phyloP scores from a whole-genome alignment of 2,113 vertebrate genomes.

The Tachysurus fulvidraco region DNA sequence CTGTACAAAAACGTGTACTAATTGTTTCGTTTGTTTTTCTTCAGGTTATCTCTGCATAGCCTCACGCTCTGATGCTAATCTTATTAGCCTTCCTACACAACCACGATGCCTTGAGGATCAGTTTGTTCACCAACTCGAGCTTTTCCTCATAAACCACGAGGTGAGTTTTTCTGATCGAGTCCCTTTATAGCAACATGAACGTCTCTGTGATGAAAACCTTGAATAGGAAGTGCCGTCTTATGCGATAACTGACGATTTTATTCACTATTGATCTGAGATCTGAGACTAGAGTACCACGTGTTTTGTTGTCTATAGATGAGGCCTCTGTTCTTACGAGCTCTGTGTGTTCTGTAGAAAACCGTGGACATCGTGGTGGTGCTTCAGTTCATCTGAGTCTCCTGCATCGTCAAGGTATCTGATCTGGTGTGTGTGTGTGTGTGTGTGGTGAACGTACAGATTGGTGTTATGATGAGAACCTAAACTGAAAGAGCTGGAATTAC shows the following conservation, averaged over 20 bases:
- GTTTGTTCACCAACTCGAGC: neutral
- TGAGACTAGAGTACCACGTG: slow-evolving; percentile 48
- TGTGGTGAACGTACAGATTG: no score
- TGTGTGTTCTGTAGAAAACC: neutral
- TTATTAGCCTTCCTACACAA: neutral
- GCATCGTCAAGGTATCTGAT: neutral
- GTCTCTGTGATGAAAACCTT: slow-evolving; percentile 79
- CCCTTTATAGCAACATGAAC: neutral
- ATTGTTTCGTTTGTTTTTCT: neutral
- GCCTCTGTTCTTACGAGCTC: neutral
- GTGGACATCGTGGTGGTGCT: neutral
- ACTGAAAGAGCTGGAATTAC: slow-evolving; percentile 81
- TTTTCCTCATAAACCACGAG: no score
- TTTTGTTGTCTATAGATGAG: no score
- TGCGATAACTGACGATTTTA: slow-evolving; percentile 88
- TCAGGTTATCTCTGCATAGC: neutral
- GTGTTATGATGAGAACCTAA: slow-evolving; percentile 54
- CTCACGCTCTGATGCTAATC: neutral
- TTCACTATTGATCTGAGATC: slow-evolving; percentile 47
- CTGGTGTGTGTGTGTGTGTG: neutral
- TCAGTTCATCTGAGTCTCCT: no score
- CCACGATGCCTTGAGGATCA: neutral
- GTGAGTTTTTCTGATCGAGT: neutral
- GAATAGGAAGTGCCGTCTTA: slow-evolving; percentile 96
- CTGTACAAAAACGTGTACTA: neutral